Conservation (phyloP, 2,113 vertebrate genomes). For the Oxyruncus cristatus region DNA sequence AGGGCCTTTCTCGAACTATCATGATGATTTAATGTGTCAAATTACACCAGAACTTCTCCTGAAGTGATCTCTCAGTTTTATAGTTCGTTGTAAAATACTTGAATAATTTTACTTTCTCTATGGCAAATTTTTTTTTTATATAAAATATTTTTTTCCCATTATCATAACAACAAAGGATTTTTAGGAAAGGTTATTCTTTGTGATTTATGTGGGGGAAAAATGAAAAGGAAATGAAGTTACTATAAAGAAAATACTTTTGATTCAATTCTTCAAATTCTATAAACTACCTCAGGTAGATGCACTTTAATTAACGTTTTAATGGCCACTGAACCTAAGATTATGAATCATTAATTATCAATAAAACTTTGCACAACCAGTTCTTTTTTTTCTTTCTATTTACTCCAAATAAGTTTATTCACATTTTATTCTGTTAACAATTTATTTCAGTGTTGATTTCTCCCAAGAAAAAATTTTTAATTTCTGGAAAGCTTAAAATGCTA, state of each 20-base stretch:
- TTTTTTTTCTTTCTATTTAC: not conserved
- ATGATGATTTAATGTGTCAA: not conserved
- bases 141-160: not conserved
- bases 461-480: not conserved
- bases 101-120: not conserved
- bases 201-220: not conserved
- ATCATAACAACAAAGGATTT: not conserved
- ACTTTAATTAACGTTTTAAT: not conserved
- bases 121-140: not conserved
- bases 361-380: not conserved
- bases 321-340: not conserved
- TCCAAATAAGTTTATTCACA: not conserved
- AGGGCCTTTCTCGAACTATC: not conserved
- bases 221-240: not conserved
- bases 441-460: not conserved
- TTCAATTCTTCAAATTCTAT: not conserved
- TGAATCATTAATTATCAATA: not conserved
- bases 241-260: not conserved
- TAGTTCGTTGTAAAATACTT: not conserved
- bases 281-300: not conserved
- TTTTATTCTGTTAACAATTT: not conserved
- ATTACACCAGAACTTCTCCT: not conserved
- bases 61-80: not conserved
- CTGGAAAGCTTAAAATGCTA: not conserved
- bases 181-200: not conserved